These are phyloP conservation scores for Lordiphosa collinella DNA, from an alignment of 1,140 invertebrate species.

Conservation along the genomic window DNA sequence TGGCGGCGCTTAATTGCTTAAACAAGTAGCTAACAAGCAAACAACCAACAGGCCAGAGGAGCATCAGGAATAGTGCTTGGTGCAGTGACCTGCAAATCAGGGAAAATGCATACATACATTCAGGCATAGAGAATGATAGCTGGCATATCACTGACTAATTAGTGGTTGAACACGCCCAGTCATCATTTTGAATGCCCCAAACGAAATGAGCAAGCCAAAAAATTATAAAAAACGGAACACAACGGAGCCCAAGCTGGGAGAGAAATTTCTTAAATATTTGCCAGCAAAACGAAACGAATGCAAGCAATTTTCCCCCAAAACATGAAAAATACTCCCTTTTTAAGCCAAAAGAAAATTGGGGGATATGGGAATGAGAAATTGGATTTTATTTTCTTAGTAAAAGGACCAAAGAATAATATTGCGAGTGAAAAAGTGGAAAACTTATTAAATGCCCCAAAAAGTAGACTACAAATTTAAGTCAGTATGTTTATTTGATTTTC, in stretches of 20 bases:
- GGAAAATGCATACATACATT: background rate
- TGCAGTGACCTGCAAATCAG: conserved; percentile 7
- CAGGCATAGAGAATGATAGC: background rate
- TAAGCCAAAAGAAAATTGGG: background rate
- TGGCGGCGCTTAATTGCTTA: conserved; percentile 18
- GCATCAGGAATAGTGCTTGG: background rate
- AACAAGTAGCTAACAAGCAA: conserved; percentile 20
- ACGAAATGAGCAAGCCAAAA: too few relatives aligned
- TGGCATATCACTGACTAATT: conserved; percentile 15
- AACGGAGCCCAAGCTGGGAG: background rate
- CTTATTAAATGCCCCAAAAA: too few relatives aligned
- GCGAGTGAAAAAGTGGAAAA: too few relatives aligned
- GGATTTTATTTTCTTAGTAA: background rate
- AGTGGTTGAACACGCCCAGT: background rate
- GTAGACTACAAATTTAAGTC: too few relatives aligned
- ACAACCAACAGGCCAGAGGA: conserved; percentile 3
- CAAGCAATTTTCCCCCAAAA: background rate
- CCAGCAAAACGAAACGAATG: conserved; percentile 4
- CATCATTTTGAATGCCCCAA: background rate
- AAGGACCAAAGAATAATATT: too few relatives aligned
- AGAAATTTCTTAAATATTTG: background rate
- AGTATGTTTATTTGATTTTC: too few relatives aligned
- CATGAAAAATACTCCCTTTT: too few relatives aligned
- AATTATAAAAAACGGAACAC: background rate
- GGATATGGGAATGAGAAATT: background rate